phyloP scores from a whole-genome alignment of 2,797 vertebrate genomes.

The Lepilemur septentrionalis region DNA sequence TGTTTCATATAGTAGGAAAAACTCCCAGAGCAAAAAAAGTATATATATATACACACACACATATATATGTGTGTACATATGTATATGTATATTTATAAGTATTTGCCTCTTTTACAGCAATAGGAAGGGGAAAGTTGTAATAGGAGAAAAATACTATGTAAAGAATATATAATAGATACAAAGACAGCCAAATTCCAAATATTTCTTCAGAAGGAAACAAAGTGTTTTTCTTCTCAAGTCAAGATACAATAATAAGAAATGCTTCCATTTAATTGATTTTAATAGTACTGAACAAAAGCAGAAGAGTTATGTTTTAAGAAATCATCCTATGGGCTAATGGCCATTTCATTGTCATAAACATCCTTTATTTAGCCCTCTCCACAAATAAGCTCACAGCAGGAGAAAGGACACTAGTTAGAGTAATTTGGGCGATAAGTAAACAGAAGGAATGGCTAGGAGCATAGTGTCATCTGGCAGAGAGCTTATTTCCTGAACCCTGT shows the following conservation, averaged over 20 bases:
- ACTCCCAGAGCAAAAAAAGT: background rate
- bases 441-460: conserved; percentile 78
- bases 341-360: conserved; percentile 72
- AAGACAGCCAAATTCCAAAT: background rate
- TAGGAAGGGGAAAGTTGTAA: background rate
- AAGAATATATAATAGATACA: background rate
- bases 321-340: conserved; percentile 34
- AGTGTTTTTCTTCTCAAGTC: background rate
- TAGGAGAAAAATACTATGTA: background rate
- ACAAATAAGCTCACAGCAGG: conserved; percentile 77
- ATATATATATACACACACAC: too few relatives aligned
- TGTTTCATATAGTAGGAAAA: background rate
- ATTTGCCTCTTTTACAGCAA: background rate
- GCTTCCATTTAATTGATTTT: conserved; percentile 46
- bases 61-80: background rate
- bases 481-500: conserved; percentile 79
- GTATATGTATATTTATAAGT: background rate
- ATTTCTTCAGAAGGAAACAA: background rate
- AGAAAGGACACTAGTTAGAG: conserved; percentile 74
- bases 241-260: background rate
- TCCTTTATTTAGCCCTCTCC: conserved; percentile 75
- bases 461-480: conserved; percentile 75
- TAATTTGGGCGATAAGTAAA: conserved; percentile 64
- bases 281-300: conserved; percentile 11
- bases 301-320: conserved; percentile 53